phyloP scores from a whole-genome alignment of 2,888 invertebrate species.

The Rotaria magnacalcarata region DNA sequence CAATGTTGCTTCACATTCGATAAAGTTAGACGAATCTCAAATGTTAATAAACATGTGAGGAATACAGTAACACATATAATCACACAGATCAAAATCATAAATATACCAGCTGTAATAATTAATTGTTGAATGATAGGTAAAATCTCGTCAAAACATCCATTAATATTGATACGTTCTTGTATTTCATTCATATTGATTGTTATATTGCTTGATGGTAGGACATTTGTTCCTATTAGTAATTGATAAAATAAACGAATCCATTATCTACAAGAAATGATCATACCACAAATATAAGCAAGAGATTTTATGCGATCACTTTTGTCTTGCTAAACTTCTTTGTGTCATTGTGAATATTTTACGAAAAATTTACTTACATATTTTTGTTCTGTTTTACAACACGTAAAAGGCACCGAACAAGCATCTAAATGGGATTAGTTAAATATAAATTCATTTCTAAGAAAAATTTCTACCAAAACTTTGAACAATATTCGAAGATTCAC shows the following conservation, averaged over 20 bases:
- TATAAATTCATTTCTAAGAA: neutral
- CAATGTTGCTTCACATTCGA: neutral
- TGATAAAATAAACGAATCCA: neutral
- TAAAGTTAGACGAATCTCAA: neutral
- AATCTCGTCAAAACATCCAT: slow-evolving; percentile 35
- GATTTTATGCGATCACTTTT: neutral
- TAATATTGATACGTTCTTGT: neutral
- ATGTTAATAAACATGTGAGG: slow-evolving; percentile 31
- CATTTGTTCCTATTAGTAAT: neutral
- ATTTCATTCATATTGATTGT: neutral
- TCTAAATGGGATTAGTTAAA: neutral
- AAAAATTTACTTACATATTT: neutral
- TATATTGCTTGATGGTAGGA: neutral
- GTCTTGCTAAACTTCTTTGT: neutral
- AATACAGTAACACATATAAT: neutral
- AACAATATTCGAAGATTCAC: neutral
- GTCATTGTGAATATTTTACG: too few relatives aligned
- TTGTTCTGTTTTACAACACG: neutral
- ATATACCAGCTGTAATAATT: neutral
- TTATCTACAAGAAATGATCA: too few relatives aligned
- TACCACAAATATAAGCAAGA: neutral
- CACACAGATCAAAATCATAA: neutral
- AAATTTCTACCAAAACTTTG: neutral
- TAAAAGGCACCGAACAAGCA: slow-evolving; percentile 17
- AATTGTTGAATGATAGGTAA: slow-evolving; percentile 22